Evolutionary conservation across 2,113 vertebrate species (phyloP).

Genomic region (Poecile atricapillus): DNA sequence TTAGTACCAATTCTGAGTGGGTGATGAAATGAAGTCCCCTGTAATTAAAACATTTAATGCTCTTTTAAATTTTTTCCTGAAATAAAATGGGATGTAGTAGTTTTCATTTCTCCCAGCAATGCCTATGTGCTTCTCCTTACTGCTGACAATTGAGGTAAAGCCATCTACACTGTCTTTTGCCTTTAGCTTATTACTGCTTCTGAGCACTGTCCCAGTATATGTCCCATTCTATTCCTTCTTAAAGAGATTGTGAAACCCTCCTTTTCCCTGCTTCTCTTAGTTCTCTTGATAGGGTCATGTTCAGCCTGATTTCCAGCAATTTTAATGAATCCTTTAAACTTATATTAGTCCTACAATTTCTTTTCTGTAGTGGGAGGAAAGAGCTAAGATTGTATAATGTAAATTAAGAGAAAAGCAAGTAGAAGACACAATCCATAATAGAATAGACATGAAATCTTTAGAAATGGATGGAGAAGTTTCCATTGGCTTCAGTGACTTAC

Average conservation of each 20-base stretch:
- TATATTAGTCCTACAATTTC: not conserved
- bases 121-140: not conserved
- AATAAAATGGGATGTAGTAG: not conserved
- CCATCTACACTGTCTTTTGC: not conserved
- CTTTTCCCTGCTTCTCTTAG: not conserved
- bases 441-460: not conserved
- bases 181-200: not conserved
- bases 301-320: not conserved
- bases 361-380: not conserved
- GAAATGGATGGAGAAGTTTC: not conserved
- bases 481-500: not conserved
- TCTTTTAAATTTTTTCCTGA: not conserved
- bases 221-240: not conserved
- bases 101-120: not conserved
- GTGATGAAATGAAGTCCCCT: not conserved
- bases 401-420: not conserved
- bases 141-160: not conserved
- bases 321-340: not conserved
- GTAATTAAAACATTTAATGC: slow-evolving; percentile 32
- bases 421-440: not conserved
- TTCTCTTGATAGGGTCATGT: not conserved
- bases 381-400: not conserved
- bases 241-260: not conserved
- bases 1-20: not conserved
- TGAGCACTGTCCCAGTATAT: not conserved